These are phyloP conservation scores for Strix uralensis DNA, from an alignment of 2,113 vertebrate genomes.

Conservation along the genomic window DNA sequence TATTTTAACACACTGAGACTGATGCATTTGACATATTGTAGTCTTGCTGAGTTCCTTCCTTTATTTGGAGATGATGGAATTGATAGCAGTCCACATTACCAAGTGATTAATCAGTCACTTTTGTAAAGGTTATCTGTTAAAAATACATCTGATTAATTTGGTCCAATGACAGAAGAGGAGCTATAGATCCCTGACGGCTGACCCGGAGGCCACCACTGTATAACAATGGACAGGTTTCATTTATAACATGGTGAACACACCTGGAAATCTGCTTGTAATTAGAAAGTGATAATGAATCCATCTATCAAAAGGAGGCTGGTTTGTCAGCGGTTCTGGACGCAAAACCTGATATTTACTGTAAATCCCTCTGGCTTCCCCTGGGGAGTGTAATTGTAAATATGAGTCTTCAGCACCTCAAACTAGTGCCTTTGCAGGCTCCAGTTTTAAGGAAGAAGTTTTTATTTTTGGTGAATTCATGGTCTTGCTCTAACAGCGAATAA, in stretches of 20 bases:
- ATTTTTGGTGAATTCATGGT: background rate
- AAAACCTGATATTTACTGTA: constrained; percentile 45
- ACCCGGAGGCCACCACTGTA: constrained; percentile 40
- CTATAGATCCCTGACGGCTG: constrained; percentile 66
- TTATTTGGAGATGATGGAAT: constrained; percentile 25
- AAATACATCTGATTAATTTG: constrained; percentile 76
- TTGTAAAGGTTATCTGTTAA: constrained; percentile 58
- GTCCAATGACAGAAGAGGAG: constrained; percentile 72
- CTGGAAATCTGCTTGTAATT: constrained; percentile 87
- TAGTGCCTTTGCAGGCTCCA: background rate
- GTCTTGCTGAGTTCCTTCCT: constrained; percentile 54
- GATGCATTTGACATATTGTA: constrained; percentile 43
- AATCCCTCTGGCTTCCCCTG: constrained; percentile 14
- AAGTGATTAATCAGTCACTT: constrained; percentile 49
- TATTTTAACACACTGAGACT: constrained; percentile 39
- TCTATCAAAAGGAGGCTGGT: constrained; percentile 79
- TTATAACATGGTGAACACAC: constrained; percentile 80
- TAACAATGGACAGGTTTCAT: constrained; percentile 68
- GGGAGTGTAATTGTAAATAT: background rate
- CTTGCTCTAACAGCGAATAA: background rate
- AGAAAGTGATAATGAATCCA: constrained; percentile 85
- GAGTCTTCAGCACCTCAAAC: background rate
- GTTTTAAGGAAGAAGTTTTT: constrained; percentile 21
- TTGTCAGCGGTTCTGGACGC: constrained; percentile 56
- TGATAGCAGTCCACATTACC: constrained; percentile 27